Conservation (phyloP, 2,797 vertebrate species). For the Poeciliopsis turneri region DNA sequence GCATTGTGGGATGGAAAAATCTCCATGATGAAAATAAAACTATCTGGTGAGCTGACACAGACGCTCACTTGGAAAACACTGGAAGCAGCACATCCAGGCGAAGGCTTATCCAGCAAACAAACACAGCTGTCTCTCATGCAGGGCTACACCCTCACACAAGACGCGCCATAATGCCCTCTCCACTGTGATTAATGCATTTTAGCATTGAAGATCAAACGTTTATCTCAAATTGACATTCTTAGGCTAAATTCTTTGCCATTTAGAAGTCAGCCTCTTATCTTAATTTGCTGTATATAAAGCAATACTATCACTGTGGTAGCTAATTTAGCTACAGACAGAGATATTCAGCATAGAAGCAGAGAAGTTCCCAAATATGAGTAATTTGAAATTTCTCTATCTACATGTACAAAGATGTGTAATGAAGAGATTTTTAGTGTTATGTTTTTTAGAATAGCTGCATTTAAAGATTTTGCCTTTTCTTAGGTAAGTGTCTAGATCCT, state of each 20-base stretch:
- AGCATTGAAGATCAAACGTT: constrained; percentile 63
- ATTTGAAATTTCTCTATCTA: constrained; percentile 16
- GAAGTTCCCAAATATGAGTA: constrained; percentile 25
- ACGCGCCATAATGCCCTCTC: constrained; percentile 57
- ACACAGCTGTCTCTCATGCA: constrained; percentile 54
- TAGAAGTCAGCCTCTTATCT: constrained; percentile 33
- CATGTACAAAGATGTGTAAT: constrained; percentile 1
- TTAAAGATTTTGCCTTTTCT: constrained; percentile 15
- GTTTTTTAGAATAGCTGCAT: background rate
- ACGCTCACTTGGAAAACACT: constrained; percentile 39
- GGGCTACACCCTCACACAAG: constrained; percentile 29
- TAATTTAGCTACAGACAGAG: constrained; percentile 44
- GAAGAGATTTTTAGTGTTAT: background rate
- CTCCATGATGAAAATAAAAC: constrained; percentile 72
- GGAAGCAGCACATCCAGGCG: constrained; percentile 62
- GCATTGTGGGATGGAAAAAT: constrained; percentile 79
- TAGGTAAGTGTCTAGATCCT: background rate
- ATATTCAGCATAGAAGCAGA: constrained; percentile 22
- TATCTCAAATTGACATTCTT: constrained; percentile 48
- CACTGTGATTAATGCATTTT: constrained; percentile 74
- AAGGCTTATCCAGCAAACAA: constrained; percentile 71
- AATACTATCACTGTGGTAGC: constrained; percentile 66
- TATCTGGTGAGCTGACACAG: constrained; percentile 69
- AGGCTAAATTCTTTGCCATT: constrained; percentile 41
- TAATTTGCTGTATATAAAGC: constrained; percentile 59